phyloP scores from a whole-genome alignment of 2,797 vertebrate species.

The Chloroceryle inda region DNA sequence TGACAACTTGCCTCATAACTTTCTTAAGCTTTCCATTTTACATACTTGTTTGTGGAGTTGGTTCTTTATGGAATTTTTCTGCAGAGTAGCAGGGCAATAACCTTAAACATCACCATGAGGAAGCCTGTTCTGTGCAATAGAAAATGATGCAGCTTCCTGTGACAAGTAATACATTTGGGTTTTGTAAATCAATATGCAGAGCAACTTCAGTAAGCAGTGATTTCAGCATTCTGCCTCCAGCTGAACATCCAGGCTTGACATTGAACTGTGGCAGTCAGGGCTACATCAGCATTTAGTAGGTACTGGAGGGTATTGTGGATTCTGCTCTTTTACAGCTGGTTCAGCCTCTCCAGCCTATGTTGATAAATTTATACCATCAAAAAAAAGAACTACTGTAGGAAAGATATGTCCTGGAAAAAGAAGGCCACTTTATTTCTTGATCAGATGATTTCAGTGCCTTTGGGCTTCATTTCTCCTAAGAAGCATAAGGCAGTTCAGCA shows the following conservation, averaged over 20 bases:
- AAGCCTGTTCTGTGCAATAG: neutral
- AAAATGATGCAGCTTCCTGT: neutral
- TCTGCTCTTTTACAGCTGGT: neutral
- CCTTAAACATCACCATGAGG: neutral
- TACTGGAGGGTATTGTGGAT: neutral
- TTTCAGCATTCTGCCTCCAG: neutral
- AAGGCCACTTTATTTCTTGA: neutral
- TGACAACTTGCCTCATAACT: neutral
- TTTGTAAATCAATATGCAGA: neutral
- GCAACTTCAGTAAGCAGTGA: neutral
- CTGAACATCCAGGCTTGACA: neutral
- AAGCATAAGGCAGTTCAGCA: neutral
- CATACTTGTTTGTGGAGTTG: neutral
- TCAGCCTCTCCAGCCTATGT: neutral
- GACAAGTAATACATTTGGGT: rapidly evolving
- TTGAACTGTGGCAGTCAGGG: neutral
- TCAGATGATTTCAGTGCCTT: neutral
- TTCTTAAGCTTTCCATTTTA: neutral
- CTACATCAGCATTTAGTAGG: neutral
- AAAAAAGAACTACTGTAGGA: neutral
- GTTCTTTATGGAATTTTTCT: neutral
- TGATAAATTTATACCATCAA: neutral
- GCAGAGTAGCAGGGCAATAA: neutral
- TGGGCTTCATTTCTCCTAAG: neutral
- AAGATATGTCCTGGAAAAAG: neutral